These are phyloP conservation scores for Turritopsis rubra DNA, from an alignment of 30 jellyfish, hydroid and myxozoan species.

Conservation along the genomic window DNA sequence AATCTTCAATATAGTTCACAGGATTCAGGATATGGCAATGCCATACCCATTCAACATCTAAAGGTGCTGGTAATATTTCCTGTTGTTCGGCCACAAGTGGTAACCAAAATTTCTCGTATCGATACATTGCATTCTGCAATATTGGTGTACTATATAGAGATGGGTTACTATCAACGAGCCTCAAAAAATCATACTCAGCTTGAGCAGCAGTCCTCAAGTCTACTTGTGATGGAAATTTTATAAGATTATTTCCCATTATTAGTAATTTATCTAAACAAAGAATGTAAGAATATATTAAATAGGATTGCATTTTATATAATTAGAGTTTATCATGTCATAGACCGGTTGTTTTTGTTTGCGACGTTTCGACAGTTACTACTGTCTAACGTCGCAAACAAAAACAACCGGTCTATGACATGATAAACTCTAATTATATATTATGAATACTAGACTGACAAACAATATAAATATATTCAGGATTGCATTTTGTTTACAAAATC, in stretches of 20 bases:
- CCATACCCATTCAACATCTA: conserved; percentile 56
- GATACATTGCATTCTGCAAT: conserved; percentile 27
- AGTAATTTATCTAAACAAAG: background rate
- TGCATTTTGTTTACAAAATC: too few relatives aligned
- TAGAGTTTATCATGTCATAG: too few relatives aligned
- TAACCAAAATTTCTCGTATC: conserved; percentile 41
- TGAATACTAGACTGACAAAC: too few relatives aligned
- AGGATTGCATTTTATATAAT: too few relatives aligned
- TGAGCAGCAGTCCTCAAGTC: conserved; percentile 25
- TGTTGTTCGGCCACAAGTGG: conserved; percentile 33
- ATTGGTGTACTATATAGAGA: background rate
- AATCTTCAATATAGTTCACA: conserved; percentile 26
- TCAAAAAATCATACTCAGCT: conserved; percentile 38
- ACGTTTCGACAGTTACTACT: too few relatives aligned
- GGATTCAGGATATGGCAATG: conserved; percentile 46
- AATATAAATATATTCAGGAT: too few relatives aligned
- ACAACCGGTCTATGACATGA: too few relatives aligned
- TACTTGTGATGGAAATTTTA: conserved; percentile 22
- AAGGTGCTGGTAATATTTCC: conserved; percentile 26
- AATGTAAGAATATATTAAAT: too few relatives aligned
- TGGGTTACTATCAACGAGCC: conserved; percentile 14
- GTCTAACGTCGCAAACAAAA: too few relatives aligned
- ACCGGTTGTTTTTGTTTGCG: too few relatives aligned
- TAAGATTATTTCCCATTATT: conserved; percentile 22
- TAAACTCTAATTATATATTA: too few relatives aligned